Conservation (phyloP, 2,113 vertebrate genomes). For the Vanacampus margaritifer region DNA sequence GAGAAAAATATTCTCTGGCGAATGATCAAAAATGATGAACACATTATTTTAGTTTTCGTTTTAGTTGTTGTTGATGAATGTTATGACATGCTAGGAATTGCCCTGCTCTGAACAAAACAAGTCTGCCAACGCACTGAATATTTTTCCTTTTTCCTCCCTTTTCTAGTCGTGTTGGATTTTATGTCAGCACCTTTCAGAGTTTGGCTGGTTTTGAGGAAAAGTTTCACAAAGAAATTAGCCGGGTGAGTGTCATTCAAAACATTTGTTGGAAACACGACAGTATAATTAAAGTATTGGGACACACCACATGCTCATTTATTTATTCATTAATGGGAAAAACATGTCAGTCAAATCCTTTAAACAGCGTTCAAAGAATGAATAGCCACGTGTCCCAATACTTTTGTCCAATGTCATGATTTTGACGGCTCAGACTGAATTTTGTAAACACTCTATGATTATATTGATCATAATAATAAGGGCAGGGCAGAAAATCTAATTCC, state of each 20-base stretch:
- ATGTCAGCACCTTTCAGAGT: conserved; percentile 99
- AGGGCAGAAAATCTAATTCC: neutral
- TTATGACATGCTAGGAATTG: neutral
- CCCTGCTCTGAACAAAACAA: neutral
- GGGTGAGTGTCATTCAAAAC: conserved; percentile 74
- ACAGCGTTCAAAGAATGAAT: neutral
- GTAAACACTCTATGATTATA: neutral
- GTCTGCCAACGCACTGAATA: conserved; percentile 7
- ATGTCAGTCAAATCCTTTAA: too few relatives aligned
- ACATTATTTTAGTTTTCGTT: neutral
- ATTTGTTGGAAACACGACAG: neutral
- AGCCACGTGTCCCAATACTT: neutral
- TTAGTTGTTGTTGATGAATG: neutral
- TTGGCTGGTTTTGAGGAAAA: conserved; percentile 95
- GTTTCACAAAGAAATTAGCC: conserved; percentile 96
- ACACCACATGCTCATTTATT: neutral
- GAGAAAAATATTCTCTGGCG: too few relatives aligned
- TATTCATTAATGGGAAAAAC: too few relatives aligned
- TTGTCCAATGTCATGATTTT: neutral
- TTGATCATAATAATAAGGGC: neutral
- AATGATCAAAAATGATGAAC: neutral
- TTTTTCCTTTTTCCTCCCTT: conserved; percentile 10
- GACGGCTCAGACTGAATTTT: neutral
- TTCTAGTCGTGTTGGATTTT: conserved; percentile 93
- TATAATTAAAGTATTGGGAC: neutral